These are phyloP conservation scores for Urocitellus parryii DNA, from an alignment of 2,113 vertebrate genomes.

Conservation along the genomic window DNA sequence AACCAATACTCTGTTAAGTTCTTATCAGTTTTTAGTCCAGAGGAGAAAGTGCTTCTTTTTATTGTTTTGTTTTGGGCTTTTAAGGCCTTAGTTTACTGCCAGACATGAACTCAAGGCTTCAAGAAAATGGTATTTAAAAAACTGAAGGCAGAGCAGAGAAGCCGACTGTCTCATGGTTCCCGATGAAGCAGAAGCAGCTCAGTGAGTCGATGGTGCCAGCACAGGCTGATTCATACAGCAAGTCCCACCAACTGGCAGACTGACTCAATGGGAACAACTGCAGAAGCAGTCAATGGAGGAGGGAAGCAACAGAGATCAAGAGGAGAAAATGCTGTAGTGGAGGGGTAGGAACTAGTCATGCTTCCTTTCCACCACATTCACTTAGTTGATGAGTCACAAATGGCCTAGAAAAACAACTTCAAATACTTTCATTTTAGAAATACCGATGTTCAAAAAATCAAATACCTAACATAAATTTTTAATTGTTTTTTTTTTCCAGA, in stretches of 20 bases:
- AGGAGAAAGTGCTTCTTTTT: not conserved
- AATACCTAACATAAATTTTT: not conserved
- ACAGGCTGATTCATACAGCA: constrained; percentile 60
- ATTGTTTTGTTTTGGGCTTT: constrained; percentile 18
- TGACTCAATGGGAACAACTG: constrained; percentile 67
- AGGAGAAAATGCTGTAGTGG: not conserved
- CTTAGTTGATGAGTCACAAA: not conserved
- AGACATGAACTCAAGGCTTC: constrained; percentile 37
- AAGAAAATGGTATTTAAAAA: constrained; percentile 63
- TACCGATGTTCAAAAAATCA: not conserved
- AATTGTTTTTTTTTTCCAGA: not conserved
- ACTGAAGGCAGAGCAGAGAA: constrained; percentile 46
- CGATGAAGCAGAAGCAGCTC: constrained; percentile 69
- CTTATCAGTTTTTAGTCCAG: not conserved
- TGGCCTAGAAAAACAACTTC: not conserved
- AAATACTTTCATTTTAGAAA: constrained; percentile 18
- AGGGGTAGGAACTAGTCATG: not conserved
- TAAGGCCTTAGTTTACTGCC: constrained; percentile 48
- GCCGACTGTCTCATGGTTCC: constrained; percentile 47
- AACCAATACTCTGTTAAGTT: not conserved
- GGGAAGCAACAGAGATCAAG: not conserved
- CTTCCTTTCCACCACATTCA: not conserved
- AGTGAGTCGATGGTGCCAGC: constrained; percentile 28
- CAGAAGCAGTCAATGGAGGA: not conserved
- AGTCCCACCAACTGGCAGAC: constrained; percentile 51